Evolutionary conservation across 2,113 vertebrate genomes (phyloP).

Genomic region (Colossoma macropomum): DNA sequence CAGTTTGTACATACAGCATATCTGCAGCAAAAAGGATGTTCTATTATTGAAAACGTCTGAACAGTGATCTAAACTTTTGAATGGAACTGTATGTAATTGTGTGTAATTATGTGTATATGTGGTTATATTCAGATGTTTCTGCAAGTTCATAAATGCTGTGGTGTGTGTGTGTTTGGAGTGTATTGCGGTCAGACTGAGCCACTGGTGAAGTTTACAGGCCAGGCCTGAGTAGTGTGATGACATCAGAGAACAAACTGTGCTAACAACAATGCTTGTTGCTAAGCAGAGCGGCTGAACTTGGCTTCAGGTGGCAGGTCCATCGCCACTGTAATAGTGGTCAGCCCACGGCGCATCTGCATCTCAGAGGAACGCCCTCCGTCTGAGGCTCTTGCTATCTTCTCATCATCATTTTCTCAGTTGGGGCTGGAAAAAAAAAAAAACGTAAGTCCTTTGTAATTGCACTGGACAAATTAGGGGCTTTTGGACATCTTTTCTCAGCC

Average conservation of each 20-base stretch:
- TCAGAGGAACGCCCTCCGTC: conserved; percentile 49
- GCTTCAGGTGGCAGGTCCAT: conserved; percentile 35
- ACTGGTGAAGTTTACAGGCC: conserved; percentile 56
- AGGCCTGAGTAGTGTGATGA: conserved; percentile 64
- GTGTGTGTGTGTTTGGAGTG: conserved; percentile 10
- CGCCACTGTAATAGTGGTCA: conserved; percentile 3
- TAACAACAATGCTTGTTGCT: conserved; percentile 73
- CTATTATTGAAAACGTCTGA: too few relatives aligned
- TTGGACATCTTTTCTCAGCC: conserved; percentile 65
- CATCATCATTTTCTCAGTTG: conserved; percentile 13
- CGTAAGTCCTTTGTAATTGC: conserved; percentile 5
- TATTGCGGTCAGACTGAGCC: conserved; percentile 49
- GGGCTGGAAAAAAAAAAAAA: conserved; percentile 9
- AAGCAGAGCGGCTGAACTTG: conserved; percentile 56
- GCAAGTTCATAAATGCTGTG: conserved; percentile 6
- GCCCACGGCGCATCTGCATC: conserved; percentile 27
- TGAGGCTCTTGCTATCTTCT: conserved; percentile 10
- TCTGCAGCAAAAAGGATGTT: too few relatives aligned
- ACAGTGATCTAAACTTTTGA: too few relatives aligned
- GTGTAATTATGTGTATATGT: conserved; percentile 19
- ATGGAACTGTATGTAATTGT: conserved; percentile 15
- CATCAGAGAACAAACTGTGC: conserved; percentile 77
- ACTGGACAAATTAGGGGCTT: conserved; percentile 41
- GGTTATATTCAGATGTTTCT: neutral
- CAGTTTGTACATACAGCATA: too few relatives aligned